Percentiles rank a stretch among this genome's conserved stretches.
phyloP scores from a whole-genome alignment of 1,140 invertebrate genomes.

The Hermatobates lingyangjiaoensis region DNA sequence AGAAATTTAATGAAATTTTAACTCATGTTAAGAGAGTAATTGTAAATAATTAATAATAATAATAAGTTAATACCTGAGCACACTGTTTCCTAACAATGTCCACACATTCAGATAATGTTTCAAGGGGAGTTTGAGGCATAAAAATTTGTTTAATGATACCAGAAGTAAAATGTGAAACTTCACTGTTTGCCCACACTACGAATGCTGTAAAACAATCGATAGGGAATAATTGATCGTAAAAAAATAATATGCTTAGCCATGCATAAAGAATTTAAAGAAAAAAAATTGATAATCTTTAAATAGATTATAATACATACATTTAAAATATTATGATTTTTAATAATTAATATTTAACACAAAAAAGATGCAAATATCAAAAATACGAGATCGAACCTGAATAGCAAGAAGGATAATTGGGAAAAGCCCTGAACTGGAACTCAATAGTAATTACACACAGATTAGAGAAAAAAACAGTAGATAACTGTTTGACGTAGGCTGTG shows the following conservation, averaged over 20 bases:
- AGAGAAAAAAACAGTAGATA: slow-evolving; percentile 66
- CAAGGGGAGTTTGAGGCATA: slow-evolving; percentile 66
- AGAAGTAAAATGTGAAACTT: slow-evolving; percentile 62
- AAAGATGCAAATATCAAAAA: not conserved
- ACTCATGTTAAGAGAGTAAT: too few species aligned
- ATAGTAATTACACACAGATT: slow-evolving; percentile 69
- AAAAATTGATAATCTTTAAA: too few species aligned
- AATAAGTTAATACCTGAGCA: slow-evolving; percentile 32
- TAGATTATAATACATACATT: too few species aligned
- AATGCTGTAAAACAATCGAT: slow-evolving; percentile 39
- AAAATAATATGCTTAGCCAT: too few species aligned
- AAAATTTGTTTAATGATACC: slow-evolving; percentile 81
- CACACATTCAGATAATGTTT: slow-evolving; percentile 73
- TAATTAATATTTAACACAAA: not conserved
- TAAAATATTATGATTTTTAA: slow-evolving; percentile 1
- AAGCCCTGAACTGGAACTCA: slow-evolving; percentile 60
- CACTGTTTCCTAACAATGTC: slow-evolving; percentile 54
- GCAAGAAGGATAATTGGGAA: slow-evolving; percentile 50
- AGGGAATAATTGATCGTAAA: too few species aligned
- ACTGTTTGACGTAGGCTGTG: slow-evolving; percentile 58
- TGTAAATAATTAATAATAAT: not conserved
- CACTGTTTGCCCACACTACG: slow-evolving; percentile 75
- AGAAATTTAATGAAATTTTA: too few species aligned
- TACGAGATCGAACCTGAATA: slow-evolving; percentile 27
- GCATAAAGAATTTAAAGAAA: slow-evolving; percentile 8